Base-by-base conservation (phyloP, 2,888 invertebrate genomes). In the Hipparchia semele region DNA sequence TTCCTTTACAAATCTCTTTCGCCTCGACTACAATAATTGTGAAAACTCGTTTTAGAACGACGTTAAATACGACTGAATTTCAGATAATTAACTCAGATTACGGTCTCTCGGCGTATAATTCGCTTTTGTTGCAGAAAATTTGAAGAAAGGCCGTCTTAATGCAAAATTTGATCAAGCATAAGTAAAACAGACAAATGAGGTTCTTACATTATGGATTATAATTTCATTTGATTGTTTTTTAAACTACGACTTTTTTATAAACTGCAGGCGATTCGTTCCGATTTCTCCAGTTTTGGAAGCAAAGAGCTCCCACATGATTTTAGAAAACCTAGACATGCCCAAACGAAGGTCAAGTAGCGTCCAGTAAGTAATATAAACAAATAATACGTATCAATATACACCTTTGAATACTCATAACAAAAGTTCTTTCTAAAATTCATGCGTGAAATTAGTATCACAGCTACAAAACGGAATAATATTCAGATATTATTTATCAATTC, bases 11-110 rank as follows among this genome's bases (percentile, higher is more conserved):
- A 89, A 87, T 84, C 88, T 87, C 90, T 90, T 91, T 91, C 89
- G 90, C 89, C 86, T 90, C 84, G 80, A 80, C 86, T 88, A 87
- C 88, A 87, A 90, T 90, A 87, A 90, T 90, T 90, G 89, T 88
- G 87, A 87, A 87, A 89, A 89, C 87, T 88, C 88, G 83, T 90
- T 90, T 86, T 86, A 85, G 86, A 89, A 89, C 89, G 88, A 92
- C 86, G 83, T 89, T 90, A 90, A 92, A 90, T 90, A 87, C 89
- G 87, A 87, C 87, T 87, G 87, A 90, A 90, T 90, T 89, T 86
- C 84, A 90, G 90, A 91, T 91, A 92, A 92, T 92, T 92, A 92
- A 90, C 89, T 90, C 83, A 90, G 90, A 92, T 92, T 90, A 91
- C 85, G 86, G 84, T 86, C 85, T 87, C 88, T 89, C 84, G 83